Conservation (phyloP, 64 coral and sea anemone genomes). For the Pachyseris speciosa region DNA sequence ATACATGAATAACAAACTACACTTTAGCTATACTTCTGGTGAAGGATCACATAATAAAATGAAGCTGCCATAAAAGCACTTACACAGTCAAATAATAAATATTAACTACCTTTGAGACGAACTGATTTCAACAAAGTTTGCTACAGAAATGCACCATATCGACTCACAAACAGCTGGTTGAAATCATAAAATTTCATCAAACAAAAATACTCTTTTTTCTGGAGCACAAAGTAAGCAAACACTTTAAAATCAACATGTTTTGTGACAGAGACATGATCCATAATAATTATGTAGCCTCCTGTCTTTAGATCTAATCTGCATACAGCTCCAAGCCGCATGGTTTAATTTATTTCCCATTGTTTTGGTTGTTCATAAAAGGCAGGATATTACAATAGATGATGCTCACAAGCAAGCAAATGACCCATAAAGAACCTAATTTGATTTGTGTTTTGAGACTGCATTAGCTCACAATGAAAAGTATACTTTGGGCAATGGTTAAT, state of each 20-base stretch:
- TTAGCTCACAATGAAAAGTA: neutral
- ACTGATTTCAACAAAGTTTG: neutral
- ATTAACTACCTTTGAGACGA: neutral
- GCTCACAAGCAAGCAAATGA: neutral
- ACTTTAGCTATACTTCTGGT: too few species aligned
- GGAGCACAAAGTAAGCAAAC: neutral
- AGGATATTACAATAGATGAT: neutral
- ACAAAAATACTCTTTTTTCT: neutral
- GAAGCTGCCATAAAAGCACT: neutral
- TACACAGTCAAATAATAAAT: neutral
- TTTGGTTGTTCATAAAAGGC: constrained; percentile 4
- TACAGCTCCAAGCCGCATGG: neutral
- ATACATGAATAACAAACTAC: too few species aligned
- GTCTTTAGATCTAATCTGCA: constrained; percentile 16
- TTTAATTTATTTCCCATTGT: constrained; percentile 1
- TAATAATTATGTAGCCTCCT: constrained; percentile 25
- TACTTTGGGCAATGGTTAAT: neutral
- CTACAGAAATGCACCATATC: too few species aligned
- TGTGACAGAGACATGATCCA: neutral
- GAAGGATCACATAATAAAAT: too few species aligned
- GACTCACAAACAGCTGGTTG: too few species aligned
- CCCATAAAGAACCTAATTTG: neutral
- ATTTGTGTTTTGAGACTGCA: neutral
- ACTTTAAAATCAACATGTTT: neutral
- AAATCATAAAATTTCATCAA: too few species aligned